phyloP scores from a whole-genome alignment of 2,797 vertebrate species.

The Takifugu ocellatus region DNA sequence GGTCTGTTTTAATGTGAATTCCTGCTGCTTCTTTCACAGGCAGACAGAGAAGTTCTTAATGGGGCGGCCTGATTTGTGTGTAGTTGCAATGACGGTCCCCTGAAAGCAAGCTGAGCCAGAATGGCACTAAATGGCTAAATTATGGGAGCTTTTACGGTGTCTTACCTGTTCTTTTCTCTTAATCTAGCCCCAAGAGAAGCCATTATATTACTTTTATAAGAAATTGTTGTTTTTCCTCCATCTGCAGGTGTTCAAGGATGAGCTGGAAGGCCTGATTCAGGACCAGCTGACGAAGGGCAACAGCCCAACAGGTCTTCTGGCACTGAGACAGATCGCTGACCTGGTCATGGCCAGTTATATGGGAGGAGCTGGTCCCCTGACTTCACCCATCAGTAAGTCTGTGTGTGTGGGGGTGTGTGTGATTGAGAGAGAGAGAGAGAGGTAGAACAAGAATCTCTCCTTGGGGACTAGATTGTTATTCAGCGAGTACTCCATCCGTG shows the following conservation, averaged over 20 bases:
- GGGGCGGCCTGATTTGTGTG: slow-evolving; percentile 55
- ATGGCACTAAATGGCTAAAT: too few species aligned
- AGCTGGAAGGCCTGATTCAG: slow-evolving; percentile 91
- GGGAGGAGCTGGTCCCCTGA: slow-evolving; percentile 80
- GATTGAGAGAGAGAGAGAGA: too few species aligned
- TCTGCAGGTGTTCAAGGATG: slow-evolving; percentile 92
- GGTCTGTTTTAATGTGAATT: slow-evolving; percentile 38
- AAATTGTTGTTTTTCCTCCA: slow-evolving; percentile 24
- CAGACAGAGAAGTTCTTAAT: slow-evolving; percentile 37
- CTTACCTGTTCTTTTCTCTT: too few species aligned
- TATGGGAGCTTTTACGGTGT: too few species aligned
- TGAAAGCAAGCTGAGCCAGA: slow-evolving; percentile 25
- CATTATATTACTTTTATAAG: slow-evolving; percentile 18
- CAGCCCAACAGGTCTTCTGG: slow-evolving; percentile 87
- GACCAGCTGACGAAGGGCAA: slow-evolving; percentile 93
- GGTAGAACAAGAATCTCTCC: slow-evolving; percentile 1
- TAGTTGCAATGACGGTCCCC: slow-evolving; percentile 39
- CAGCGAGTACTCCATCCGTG: slow-evolving; percentile 20
- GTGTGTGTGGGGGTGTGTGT: slow-evolving; percentile 14
- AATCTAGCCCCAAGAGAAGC: slow-evolving; percentile 9
- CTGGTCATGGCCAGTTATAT: slow-evolving; percentile 88
- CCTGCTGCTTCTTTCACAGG: slow-evolving; percentile 28
- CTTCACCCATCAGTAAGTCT: slow-evolving; percentile 87
- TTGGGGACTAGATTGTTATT: slow-evolving; percentile 34
- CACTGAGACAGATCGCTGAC: slow-evolving; percentile 91